These are phyloP conservation scores for Thalassoma bifasciatum DNA, from an alignment of 2,113 vertebrate species.

Conservation along the genomic window DNA sequence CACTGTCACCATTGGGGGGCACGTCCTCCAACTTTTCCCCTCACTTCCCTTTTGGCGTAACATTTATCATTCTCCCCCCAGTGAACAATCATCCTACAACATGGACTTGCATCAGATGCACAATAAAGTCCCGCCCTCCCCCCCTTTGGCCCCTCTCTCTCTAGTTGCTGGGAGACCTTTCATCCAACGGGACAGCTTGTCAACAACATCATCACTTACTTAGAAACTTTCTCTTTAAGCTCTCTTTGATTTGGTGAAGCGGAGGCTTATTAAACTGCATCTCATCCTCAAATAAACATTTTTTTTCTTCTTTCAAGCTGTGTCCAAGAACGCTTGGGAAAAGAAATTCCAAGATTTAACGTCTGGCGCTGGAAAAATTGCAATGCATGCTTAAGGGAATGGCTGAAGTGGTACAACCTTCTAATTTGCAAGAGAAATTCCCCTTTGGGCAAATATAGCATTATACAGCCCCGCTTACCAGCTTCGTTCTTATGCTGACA, in stretches of 20 bases:
- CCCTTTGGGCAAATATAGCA: constrained; percentile 46
- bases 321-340: constrained; percentile 54
- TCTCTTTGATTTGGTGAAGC: constrained; percentile 11
- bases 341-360: constrained; percentile 3
- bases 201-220: constrained; percentile 80
- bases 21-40: constrained; percentile 74
- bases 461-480: constrained; percentile 33
- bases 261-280: constrained; percentile 4
- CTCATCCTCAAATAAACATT: constrained; percentile 48
- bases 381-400: constrained; percentile 14
- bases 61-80: constrained; percentile 82
- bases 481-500: constrained; percentile 34
- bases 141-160: constrained; percentile 45
- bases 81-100: constrained; percentile 81
- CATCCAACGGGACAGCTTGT: constrained; percentile 69
- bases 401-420: constrained; percentile 43
- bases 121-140: constrained; percentile 77
- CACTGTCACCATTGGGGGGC: constrained; percentile 59
- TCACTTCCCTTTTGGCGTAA: constrained; percentile 77
- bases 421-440: constrained; percentile 60
- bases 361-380: constrained; percentile 33
- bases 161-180: constrained; percentile 84
- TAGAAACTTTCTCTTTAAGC: constrained; percentile 51
- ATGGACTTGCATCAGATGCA: constrained; percentile 74
- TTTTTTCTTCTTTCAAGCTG: constrained; percentile 27